Percentiles rank a stretch among this genome's conserved stretches.
phyloP scores from a whole-genome alignment of 2,113 vertebrate genomes.

The Siniperca chuatsi region DNA sequence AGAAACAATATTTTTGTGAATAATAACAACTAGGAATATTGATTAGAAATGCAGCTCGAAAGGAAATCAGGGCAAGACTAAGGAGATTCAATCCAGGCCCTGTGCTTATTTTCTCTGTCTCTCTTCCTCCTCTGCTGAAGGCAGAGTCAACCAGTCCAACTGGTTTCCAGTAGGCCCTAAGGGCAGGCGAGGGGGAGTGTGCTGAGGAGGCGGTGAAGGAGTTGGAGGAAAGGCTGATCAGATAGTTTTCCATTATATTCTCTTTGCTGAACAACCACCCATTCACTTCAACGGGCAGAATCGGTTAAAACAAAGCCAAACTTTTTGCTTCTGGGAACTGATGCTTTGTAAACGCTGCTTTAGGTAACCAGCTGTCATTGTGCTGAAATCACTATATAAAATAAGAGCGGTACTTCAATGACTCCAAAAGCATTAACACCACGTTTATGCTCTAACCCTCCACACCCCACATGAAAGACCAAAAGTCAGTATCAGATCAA shows the following conservation, averaged over 20 bases:
- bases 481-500: neutral
- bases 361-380: neutral
- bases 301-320: neutral
- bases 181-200: constrained; percentile 52
- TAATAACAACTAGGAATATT: constrained; percentile 5
- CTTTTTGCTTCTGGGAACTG: neutral
- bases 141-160: constrained; percentile 79
- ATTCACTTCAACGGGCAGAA: neutral
- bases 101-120: constrained; percentile 40
- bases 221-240: constrained; percentile 30
- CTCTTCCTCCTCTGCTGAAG: constrained; percentile 50
- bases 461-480: neutral
- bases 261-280: neutral
- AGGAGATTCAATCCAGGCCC: constrained; percentile 29
- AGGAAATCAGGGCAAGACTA: constrained; percentile 29
- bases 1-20: neutral
- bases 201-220: constrained; percentile 21
- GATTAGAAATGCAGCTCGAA: constrained; percentile 6
- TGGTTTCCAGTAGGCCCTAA: constrained; percentile 77
- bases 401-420: neutral
- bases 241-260: constrained; percentile 28
- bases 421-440: neutral
- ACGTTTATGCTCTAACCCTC: neutral
- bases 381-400: neutral
- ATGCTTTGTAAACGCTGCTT: neutral